Base-by-base conservation (phyloP, 2,797 vertebrate genomes). In the Rhinatrema bivittatum region DNA sequence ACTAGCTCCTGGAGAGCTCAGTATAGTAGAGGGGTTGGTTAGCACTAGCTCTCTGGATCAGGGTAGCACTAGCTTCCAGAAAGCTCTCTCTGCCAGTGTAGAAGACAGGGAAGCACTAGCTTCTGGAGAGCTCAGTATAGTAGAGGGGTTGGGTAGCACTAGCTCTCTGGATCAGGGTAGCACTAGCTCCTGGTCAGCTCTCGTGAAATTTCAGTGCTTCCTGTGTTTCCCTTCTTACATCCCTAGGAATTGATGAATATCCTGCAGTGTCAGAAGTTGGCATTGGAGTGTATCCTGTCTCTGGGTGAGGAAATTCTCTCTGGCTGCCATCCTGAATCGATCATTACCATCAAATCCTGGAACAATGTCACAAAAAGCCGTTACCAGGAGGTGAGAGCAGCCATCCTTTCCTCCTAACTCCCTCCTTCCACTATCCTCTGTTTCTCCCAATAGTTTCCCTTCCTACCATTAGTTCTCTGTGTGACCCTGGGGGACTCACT, bases 281-380 rank as follows among this genome's bases (percentile, higher is more conserved):
- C 82, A 33, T 56, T 93, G 28, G 79, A 91, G 41, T 82, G 75
- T 36, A 88, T 94, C 54, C 64, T 70, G 4, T 59, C 63, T 6
- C 63, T 91, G 50, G 88, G 87, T n/a, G 84, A 91, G 29, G 78
- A 88, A 68, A 92, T 93, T 56, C 70, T 94, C 20, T 29, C 65
- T 8, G 62, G 62, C 43, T 90, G 88, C 69, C 90, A 94, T 32
- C 89, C 90, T 0, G 86, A 93, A 46, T 84, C 90, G 2, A 28
- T 87, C 34, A 83, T 92, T 59, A 88, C 89, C 32, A 58, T 94
- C 35, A 88, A 87, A 34, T 92, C 90, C 26, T 93, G 90, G 87
- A 77, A 91, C 57, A 87, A 82, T 0, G 85, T 91, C 2, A 75
- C 84, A 42, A 88, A 83, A 58, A 90, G 82, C 16, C 87, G 91